Evolutionary conservation across 2,888 invertebrate species (phyloP), one percentile per base, ranked within the genome.

Genomic region (Cephus pygmeus): DNA sequence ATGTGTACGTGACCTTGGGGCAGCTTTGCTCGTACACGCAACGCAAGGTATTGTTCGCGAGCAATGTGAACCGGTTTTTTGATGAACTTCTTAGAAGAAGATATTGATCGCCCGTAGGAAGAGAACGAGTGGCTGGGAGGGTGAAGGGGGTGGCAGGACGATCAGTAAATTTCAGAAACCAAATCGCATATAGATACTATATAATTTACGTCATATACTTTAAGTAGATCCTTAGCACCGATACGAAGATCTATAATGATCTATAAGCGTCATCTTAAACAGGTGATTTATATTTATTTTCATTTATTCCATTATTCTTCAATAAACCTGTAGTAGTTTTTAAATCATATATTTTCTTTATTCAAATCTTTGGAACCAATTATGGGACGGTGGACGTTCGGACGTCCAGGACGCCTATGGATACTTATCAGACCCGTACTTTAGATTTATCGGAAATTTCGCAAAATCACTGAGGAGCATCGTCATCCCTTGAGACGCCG

Each of bases 381-480:
- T 56, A 23, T 9, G 9, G 23, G 23, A 23, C 56, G 56, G 23
- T 56, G 9, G 56, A 23, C 23, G 6, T 23, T 56, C 23, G 2
- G 23, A 23, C 23, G 23, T 56, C 9, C 23, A 23, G 56, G 2
- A 56, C 23, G 56, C 56, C 56, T 9, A 9, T 56, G 56, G 56
- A 56, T 56, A 56, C 23, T 23, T 23, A 56, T 56, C 23, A 23
- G 23, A 56, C 78, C 75, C 77, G 76, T 79, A 69, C 77, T 77
- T 34, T 76, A 84, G 85, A 86, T 86, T 86, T 84, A 85, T 84
- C 82, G 80, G 31, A 81, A 83, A 85, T 82, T 85, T 83, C 80
- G 83, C 81, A 80, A 86, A 86, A 82, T 83, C 81, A 79, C 80
- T 83, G 69, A 75, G 75, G 56, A 56, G 56, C 56, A 9, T 9